A percentile compares a stretch with the other conserved stretches of the same genome.
phyloP scores from a whole-genome alignment of 2,113 vertebrate species.

The Gracilinanus agilis region DNA sequence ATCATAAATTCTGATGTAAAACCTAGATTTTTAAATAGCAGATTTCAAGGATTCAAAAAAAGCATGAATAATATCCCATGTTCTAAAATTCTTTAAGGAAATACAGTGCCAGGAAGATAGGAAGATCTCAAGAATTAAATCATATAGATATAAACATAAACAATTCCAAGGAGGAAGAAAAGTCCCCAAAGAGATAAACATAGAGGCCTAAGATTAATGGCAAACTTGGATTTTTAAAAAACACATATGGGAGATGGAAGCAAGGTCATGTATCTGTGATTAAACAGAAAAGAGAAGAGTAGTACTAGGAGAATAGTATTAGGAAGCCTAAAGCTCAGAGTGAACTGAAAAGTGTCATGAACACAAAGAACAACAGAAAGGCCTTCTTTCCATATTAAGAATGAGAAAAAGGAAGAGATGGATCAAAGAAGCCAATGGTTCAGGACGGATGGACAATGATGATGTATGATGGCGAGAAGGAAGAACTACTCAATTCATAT shows the following conservation, averaged over 20 bases:
- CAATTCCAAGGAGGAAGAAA: not conserved
- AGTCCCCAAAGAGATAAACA: not conserved
- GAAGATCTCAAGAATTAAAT: not conserved
- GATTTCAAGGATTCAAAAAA: not conserved
- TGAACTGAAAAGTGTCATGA: not conserved
- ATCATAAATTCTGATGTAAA: not conserved
- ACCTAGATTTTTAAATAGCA: not conserved
- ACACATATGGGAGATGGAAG: not conserved
- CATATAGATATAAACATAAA: not conserved
- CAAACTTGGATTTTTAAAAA: not conserved
- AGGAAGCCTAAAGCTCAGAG: not conserved
- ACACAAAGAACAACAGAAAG: not conserved
- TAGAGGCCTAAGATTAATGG: not conserved
- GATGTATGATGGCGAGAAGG: not conserved
- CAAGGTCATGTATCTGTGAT: not conserved
- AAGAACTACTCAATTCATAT: not conserved
- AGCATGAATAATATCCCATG: not conserved
- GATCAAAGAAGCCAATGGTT: not conserved
- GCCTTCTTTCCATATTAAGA: not conserved
- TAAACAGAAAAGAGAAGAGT: not conserved
- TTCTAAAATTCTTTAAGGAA: not conserved
- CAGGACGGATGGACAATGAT: not conserved
- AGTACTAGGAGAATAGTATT: not conserved
- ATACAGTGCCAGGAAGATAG: not conserved
- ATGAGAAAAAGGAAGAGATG: slow-evolving; percentile 36